Evolutionary conservation across 2,888 invertebrate species (phyloP).

Genomic region (Branchellion lobata): DNA sequence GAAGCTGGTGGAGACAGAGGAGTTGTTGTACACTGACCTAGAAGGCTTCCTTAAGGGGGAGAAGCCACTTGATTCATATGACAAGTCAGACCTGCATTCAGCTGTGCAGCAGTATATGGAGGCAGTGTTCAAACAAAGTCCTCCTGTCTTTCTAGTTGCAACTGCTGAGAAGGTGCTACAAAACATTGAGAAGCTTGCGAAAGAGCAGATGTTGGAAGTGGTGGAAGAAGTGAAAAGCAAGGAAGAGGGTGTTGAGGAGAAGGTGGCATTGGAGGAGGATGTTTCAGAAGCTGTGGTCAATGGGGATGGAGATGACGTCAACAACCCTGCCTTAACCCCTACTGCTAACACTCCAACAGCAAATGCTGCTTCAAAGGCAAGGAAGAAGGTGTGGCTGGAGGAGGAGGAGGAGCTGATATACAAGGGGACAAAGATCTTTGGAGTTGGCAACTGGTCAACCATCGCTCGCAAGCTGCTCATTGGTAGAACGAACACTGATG

Average conservation of each 20-base stretch:
- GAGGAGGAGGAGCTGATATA: slow-evolving; percentile 40
- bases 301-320: not conserved
- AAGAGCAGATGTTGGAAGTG: not conserved
- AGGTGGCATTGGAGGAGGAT: not conserved
- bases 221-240: not conserved
- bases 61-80: not conserved
- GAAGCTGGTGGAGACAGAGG: slow-evolving; percentile 16
- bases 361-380: not conserved
- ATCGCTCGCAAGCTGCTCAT: slow-evolving; percentile 26
- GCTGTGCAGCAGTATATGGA: slow-evolving; percentile 10
- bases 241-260: not conserved
- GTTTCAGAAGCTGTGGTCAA: not conserved
- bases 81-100: slow-evolving; percentile 5
- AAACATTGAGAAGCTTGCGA: slow-evolving; percentile 1
- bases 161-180: not conserved
- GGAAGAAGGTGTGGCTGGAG: slow-evolving; percentile 20
- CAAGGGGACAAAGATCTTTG: slow-evolving; percentile 19
- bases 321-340: too few relatives aligned
- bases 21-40: not conserved
- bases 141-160: slow-evolving; percentile 5
- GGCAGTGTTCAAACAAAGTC: not conserved
- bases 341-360: too few relatives aligned
- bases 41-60: slow-evolving; percentile 23
- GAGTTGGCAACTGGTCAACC: slow-evolving; percentile 30
- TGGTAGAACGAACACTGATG: slow-evolving; percentile 4